Evolutionary conservation across 2,113 vertebrate genomes (phyloP).

Genomic region (Anoura caudifer): DNA sequence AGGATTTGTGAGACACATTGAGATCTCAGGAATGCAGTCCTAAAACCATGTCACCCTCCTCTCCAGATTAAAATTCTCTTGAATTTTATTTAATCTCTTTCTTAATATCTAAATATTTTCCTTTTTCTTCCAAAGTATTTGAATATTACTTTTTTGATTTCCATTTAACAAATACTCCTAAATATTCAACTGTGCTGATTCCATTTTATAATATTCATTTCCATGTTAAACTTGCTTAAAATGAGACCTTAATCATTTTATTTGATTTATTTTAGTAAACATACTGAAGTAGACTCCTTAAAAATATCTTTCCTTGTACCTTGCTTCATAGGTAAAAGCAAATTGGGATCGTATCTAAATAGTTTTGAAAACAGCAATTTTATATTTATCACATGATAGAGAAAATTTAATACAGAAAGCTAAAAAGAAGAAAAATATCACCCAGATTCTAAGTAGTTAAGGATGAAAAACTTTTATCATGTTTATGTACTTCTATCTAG

Average conservation of each 20-base stretch:
- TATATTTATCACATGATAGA: background rate
- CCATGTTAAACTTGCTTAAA: background rate
- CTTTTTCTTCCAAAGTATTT: background rate
- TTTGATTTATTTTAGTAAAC: background rate
- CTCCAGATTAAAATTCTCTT: background rate
- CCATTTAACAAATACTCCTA: background rate
- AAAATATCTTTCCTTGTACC: background rate
- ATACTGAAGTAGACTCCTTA: background rate
- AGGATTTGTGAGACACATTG: background rate
- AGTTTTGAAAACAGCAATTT: background rate
- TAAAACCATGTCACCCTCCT: background rate
- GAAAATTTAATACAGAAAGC: background rate
- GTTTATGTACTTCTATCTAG: background rate
- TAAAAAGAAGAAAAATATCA: background rate
- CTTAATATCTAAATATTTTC: background rate
- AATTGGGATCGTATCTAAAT: background rate
- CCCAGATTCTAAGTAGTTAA: background rate
- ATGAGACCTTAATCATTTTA: background rate
- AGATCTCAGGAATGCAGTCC: background rate
- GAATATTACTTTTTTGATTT: background rate
- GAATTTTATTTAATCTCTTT: background rate
- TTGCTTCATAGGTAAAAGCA: background rate
- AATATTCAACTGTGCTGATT: background rate
- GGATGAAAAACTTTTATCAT: background rate
- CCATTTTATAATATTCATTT: background rate